Evolutionary conservation across 2,888 invertebrate species (phyloP), one percentile per base, ranked within the genome.

Genomic region (Lasioglossum lativentre): DNA sequence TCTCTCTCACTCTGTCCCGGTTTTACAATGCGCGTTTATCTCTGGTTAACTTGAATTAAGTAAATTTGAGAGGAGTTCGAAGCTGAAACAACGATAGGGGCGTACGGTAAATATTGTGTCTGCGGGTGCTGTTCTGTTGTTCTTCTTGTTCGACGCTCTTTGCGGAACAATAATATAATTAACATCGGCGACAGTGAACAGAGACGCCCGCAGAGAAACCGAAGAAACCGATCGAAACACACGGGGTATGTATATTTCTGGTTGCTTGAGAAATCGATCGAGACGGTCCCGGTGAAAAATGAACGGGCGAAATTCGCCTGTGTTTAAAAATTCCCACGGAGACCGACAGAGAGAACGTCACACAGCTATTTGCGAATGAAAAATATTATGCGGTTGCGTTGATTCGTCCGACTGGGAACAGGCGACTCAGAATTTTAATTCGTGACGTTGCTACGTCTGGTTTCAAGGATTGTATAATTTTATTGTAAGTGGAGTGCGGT

Each of bases 21-120:
- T 85, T 85, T 85, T 82, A 85, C 78, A 72, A 47, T 73, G 83
- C 75, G 72, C 82, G 63, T 82, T 85, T 47, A 71, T 75, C 30
- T 72, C 56, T 23, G 82, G 45, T 85, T 78, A 82, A 85, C 82
- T 82, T 52, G 68, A 68, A 68, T 68, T 68, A 68, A 56, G 34
- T 52, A 56, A 82, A 68, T 82, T 82, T 82, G 45, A 78, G 75
- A 72, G 82, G 45, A 42, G 68, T 23, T 38, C 68, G 72, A 30
- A 19, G 27, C 47, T 47, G 72, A 16, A 72, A 72, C 47, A 72
- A 72, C 72, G 47, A 47, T 72, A 38, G 68, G 68, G 68, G 68
- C 68, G 68, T 38, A 68, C 23, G 38, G 68, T n/a, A 68, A 68
- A 68, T 68, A 68, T 68, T 68, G 10, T 38, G 23, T n/a, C 38